Conservation (phyloP, 2,888 invertebrate species). For the Harpalus rubripes region DNA sequence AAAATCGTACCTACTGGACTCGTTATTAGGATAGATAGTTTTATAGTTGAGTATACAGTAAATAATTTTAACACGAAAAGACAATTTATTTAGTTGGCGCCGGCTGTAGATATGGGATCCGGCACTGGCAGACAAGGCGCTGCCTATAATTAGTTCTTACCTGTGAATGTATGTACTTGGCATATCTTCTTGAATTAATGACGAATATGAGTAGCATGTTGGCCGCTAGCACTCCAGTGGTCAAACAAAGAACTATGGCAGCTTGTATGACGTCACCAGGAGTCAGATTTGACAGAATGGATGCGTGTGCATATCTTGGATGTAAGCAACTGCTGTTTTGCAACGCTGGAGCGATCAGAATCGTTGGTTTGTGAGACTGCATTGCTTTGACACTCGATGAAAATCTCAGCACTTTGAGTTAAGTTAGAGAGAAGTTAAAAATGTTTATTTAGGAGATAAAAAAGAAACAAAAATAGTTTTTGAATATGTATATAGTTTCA, state of each 20-base stretch:
- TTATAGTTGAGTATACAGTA: too few relatives aligned
- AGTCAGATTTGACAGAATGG: conserved; percentile 83
- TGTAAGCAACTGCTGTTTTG: conserved; percentile 92
- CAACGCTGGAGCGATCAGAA: conserved; percentile 88
- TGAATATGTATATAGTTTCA: not conserved
- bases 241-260: conserved; percentile 86
- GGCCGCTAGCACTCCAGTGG: conserved; percentile 88
- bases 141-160: conserved; percentile 77
- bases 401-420: not conserved
- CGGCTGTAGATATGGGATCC: too few relatives aligned
- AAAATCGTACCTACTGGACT: too few relatives aligned
- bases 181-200: conserved; percentile 89
- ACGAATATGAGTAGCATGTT: conserved; percentile 90
- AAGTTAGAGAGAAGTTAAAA: too few relatives aligned
- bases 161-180: conserved; percentile 93
- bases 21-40: too few relatives aligned
- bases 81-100: too few relatives aligned
- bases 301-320: conserved; percentile 82
- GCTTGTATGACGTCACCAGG: conserved; percentile 88
- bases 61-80: too few relatives aligned
- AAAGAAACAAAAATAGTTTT: too few relatives aligned
- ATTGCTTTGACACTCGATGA: not conserved
- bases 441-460: too few relatives aligned
- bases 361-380: conserved; percentile 81
- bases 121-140: too few relatives aligned